phyloP scores from a whole-genome alignment of 2,888 invertebrate genomes.

The Tyria jacobaeae region DNA sequence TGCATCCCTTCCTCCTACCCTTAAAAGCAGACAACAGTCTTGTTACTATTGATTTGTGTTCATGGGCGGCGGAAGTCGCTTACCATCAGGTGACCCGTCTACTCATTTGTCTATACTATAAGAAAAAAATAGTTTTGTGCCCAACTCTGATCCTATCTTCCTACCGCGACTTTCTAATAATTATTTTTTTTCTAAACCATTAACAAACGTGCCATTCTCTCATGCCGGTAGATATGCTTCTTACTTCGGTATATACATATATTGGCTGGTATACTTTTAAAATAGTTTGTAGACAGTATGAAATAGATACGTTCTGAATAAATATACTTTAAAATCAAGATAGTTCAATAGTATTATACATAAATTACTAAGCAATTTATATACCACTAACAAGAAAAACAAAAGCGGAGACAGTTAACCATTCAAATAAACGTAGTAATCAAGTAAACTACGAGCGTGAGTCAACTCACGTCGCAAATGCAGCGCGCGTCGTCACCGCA shows the following conservation, averaged over 20 bases:
- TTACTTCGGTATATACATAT: too few species aligned
- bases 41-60: not conserved
- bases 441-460: conserved; percentile 29
- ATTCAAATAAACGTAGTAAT: conserved; percentile 29
- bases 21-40: not conserved
- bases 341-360: not conserved
- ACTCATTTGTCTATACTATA: too few species aligned
- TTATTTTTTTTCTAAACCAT: too few species aligned
- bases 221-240: too few species aligned
- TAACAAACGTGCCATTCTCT: too few species aligned
- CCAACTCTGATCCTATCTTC: too few species aligned
- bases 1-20: too few species aligned
- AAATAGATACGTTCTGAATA: not conserved
- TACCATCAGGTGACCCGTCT: too few species aligned
- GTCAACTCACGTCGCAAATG: conserved; percentile 33
- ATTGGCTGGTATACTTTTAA: not conserved
- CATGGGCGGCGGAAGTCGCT: accelerated
- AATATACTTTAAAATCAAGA: not conserved
- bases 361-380: not conserved
- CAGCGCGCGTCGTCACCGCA: conserved; percentile 43
- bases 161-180: too few species aligned
- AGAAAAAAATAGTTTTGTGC: too few species aligned
- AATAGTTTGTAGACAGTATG: not conserved
- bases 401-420: conserved; percentile 12
- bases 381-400: not conserved